phyloP scores from a whole-genome alignment of 2,888 invertebrate species.

The Conus canariensis region DNA sequence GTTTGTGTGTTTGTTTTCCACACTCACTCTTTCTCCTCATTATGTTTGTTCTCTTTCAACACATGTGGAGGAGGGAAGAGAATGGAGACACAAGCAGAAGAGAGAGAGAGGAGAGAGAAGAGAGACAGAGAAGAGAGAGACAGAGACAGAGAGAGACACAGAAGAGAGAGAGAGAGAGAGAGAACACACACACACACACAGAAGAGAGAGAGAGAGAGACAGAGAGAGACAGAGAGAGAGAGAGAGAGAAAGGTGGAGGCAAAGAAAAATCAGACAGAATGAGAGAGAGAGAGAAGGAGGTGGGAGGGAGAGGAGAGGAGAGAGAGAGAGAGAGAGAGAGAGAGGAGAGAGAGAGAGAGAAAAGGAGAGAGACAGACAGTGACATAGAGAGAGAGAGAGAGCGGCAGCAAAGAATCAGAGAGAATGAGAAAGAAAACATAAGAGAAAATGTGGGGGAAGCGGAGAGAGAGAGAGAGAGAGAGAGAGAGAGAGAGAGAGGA shows the following conservation, averaged over 20 bases:
- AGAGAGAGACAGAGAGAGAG: no score
- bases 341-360: neutral
- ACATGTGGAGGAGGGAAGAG: no score
- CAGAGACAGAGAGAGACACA: neutral
- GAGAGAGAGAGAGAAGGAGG: slow-evolving; percentile 1
- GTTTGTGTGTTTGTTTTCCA: no score
- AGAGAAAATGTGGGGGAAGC: neutral
- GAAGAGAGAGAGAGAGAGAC: no score
- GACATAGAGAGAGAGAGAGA: no score
- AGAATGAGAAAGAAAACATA: neutral
- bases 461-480: neutral
- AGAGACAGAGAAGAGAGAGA: neutral
- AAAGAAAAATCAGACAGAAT: neutral
- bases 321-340: neutral
- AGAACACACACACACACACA: no score
- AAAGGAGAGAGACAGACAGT: neutral
- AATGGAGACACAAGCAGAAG: no score
- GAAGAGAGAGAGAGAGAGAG: neutral
- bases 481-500: slow-evolving; percentile 10
- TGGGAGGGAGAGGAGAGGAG: no score
- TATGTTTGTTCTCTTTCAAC: no score
- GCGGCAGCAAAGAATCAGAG: neutral
- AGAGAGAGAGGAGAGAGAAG: no score
- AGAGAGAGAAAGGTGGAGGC: no score
- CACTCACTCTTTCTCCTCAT: no score